Percentiles rank a stretch among this genome's conserved stretches.
phyloP scores from a whole-genome alignment of 1,140 invertebrate genomes.

The Polypedilum vanderplanki region DNA sequence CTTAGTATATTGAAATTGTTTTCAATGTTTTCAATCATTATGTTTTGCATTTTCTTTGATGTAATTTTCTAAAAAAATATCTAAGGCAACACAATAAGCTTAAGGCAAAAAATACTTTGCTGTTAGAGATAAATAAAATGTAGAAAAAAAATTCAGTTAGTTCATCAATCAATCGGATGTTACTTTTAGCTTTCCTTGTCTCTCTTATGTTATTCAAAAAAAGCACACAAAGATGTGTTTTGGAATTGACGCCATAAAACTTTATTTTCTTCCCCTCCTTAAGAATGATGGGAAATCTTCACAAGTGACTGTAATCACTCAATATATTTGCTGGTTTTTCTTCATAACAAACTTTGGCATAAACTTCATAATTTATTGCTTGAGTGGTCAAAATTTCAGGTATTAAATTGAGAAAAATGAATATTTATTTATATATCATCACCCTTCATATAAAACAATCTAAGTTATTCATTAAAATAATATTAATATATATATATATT shows the following conservation, averaged over 20 bases:
- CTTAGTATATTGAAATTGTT: not conserved
- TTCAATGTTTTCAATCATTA: not conserved
- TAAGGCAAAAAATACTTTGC: too few species aligned
- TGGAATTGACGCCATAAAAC: not conserved
- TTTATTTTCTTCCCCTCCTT: constrained; percentile 32
- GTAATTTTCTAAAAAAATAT: too few species aligned
- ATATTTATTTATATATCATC: not conserved
- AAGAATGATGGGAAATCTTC: constrained; percentile 31
- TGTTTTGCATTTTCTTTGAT: not conserved
- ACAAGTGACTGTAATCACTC: constrained; percentile 38
- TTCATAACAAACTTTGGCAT: constrained; percentile 79
- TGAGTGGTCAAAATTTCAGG: constrained; percentile 73
- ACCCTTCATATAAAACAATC: too few species aligned
- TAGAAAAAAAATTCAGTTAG: too few species aligned
- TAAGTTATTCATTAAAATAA: too few species aligned
- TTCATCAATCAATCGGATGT: too few species aligned
- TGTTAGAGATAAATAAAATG: too few species aligned
- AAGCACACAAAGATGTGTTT: too few species aligned
- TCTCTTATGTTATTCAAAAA: too few species aligned
- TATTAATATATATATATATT: too few species aligned
- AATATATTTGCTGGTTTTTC: constrained; percentile 45
- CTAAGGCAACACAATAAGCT: too few species aligned
- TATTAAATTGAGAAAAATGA: constrained; percentile 34
- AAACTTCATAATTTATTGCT: constrained; percentile 79
- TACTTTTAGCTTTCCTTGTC: too few species aligned